Base-by-base conservation (phyloP, 2,888 invertebrate species). In the Dasysyrphus tricinctus region DNA sequence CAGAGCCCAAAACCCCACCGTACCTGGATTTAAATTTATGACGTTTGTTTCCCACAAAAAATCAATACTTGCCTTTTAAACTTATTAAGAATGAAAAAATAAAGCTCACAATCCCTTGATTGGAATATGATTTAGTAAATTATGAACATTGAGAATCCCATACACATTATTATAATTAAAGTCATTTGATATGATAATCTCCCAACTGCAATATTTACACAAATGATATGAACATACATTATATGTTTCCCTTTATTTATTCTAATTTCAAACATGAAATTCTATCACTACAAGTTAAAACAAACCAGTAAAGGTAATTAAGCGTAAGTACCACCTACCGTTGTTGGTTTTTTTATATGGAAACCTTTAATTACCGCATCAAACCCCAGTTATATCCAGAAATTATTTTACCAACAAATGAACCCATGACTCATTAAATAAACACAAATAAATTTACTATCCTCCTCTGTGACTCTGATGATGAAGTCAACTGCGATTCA, bases 381-480 rank as follows among this genome's bases (percentile, higher is more conserved):
- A n/a, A 61, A 61, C 14, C 8, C 8, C 39, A 61, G 5, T 24
- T 14, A 42, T 24, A 16, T 29, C 8, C 11, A 39, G 12, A 56
- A 39, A 24, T 39, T 11, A 14, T 19, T 42, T 39, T 34, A 34
- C 57, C 5, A 5, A 39, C 12, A 59, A 59, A 59, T 39, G 0
- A 37, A 59, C 59, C 39, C 59, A 2, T 24, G 39, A 24, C 24
- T 42, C 61, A 61, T 61, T 59, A 24, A 61, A 29, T 24, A 61
- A 42, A 42, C n/a, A 24, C 19, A 24, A 61, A 61, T 59, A 39
- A 61, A 61, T 61, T 39, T 1, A 8, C 61, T 24, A 6, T 12
- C 8, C 37, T 24, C 24, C n/a, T n/a, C n/a, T n/a, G n/a, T 24
- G 24, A 19, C 3, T 12, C 37, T 42, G 14, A 39, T 42, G 14